These are phyloP conservation scores for Autographa pulchrina DNA, from an alignment of 2,888 invertebrate species.

Conservation along the genomic window DNA sequence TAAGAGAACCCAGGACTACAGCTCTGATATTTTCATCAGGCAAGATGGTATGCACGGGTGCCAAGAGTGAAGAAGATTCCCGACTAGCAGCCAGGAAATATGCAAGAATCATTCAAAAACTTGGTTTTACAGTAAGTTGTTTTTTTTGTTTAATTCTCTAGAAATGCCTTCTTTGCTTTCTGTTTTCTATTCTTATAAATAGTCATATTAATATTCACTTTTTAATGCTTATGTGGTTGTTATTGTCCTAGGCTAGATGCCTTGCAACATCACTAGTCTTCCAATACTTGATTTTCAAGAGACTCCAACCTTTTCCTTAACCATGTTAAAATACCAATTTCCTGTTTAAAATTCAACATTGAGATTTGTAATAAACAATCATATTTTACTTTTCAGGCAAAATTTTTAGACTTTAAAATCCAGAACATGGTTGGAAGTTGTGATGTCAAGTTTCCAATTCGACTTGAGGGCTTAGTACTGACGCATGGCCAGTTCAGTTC, in stretches of 20 bases:
- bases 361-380: background rate
- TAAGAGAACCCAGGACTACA: constrained; percentile 95
- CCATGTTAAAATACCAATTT: too few relatives aligned
- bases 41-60: constrained; percentile 96
- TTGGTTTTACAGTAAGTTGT: constrained; percentile 92
- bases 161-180: too few relatives aligned
- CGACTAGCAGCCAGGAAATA: constrained; percentile 94
- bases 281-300: too few relatives aligned
- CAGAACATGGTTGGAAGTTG: constrained; percentile 95
- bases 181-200: too few relatives aligned
- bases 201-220: too few relatives aligned
- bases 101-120: constrained; percentile 95
- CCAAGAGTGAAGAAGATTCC: constrained; percentile 94
- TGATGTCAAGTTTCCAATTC: constrained; percentile 94
- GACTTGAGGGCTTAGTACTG: constrained; percentile 92
- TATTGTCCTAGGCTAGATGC: too few relatives aligned
- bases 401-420: constrained; percentile 95
- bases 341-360: background rate
- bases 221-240: too few relatives aligned
- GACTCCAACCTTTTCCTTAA: too few relatives aligned
- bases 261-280: too few relatives aligned
- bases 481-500: constrained; percentile 94
- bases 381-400: constrained; percentile 89
- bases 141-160: background rate
- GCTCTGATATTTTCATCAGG: constrained; percentile 94